These are phyloP conservation scores for Drosophila orosa DNA, from an alignment of 1,140 invertebrate species.

Conservation along the genomic window DNA sequence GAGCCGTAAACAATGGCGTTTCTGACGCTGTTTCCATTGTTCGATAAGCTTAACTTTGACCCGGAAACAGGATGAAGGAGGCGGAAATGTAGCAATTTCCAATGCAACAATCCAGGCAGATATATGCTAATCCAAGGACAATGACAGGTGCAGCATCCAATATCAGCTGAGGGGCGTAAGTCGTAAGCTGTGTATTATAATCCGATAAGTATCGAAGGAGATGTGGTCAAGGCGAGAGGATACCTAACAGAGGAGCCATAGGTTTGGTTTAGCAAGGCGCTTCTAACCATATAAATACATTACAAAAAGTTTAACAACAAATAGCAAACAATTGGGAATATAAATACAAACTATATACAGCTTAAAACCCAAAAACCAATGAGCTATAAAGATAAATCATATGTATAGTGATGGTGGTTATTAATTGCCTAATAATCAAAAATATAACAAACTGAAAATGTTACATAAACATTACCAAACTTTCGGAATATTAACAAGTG, in stretches of 20 bases:
- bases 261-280: background rate
- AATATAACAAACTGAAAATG: background rate
- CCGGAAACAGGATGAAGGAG: slow-evolving; percentile 11
- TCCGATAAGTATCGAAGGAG: background rate
- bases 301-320: too few species aligned
- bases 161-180: background rate
- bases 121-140: slow-evolving; percentile 21
- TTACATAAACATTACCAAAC: fast-evolving
- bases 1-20: slow-evolving; percentile 23
- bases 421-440: too few species aligned
- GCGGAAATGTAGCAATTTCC: slow-evolving; percentile 13
- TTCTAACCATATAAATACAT: too few species aligned
- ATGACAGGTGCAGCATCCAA: slow-evolving; percentile 1
- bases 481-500: background rate
- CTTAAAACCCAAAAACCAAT: too few species aligned
- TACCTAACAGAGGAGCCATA: background rate
- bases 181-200: background rate
- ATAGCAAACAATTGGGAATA: too few species aligned
- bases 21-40: slow-evolving; percentile 25
- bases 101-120: background rate
- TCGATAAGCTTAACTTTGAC: slow-evolving; percentile 45
- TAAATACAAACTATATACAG: too few species aligned
- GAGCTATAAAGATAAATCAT: too few species aligned
- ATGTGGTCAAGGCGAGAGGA: background rate
- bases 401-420: too few species aligned